A percentile compares a stretch with the other conserved stretches of the same genome.
Evolutionary conservation across 2,113 vertebrate genomes (phyloP).

Genomic region (Coregonus clupeaformis): DNA sequence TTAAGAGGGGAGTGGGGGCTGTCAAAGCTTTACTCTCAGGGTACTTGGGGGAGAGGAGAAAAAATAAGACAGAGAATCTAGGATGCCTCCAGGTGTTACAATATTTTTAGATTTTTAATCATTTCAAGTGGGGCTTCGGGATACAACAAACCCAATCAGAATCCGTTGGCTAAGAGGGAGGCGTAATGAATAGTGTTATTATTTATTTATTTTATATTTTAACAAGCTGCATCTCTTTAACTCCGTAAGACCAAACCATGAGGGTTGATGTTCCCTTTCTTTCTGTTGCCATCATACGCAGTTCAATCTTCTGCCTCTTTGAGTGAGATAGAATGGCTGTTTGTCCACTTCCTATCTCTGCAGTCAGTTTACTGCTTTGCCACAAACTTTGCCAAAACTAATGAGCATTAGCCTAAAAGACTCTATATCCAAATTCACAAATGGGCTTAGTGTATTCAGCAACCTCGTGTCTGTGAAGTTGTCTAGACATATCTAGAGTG

Average conservation of each 20-base stretch:
- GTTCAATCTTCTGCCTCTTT: slow-evolving; percentile 51
- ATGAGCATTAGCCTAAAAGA: background rate
- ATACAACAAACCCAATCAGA: slow-evolving; percentile 67
- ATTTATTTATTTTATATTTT: slow-evolving; percentile 42
- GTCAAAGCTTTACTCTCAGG: slow-evolving; percentile 74
- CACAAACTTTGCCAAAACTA: background rate
- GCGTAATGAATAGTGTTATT: slow-evolving; percentile 56
- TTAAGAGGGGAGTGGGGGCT: slow-evolving; percentile 59
- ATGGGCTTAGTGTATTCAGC: background rate
- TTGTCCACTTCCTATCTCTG: background rate
- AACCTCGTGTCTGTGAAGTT: background rate
- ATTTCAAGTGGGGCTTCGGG: slow-evolving; percentile 75
- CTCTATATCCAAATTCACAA: background rate
- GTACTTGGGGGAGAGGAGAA: slow-evolving; percentile 64
- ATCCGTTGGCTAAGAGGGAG: slow-evolving; percentile 54
- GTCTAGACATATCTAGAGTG: background rate
- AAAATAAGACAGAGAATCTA: slow-evolving; percentile 74
- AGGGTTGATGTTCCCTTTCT: slow-evolving; percentile 44
- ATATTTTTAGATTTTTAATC: slow-evolving; percentile 83
- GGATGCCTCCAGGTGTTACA: slow-evolving; percentile 79
- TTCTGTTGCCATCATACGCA: slow-evolving; percentile 36
- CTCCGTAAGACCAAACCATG: slow-evolving; percentile 28
- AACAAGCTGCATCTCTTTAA: slow-evolving; percentile 29
- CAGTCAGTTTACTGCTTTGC: background rate
- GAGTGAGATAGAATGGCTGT: background rate